phyloP scores from a whole-genome alignment of 2,888 invertebrate genomes.

The Callinectes sapidus region DNA sequence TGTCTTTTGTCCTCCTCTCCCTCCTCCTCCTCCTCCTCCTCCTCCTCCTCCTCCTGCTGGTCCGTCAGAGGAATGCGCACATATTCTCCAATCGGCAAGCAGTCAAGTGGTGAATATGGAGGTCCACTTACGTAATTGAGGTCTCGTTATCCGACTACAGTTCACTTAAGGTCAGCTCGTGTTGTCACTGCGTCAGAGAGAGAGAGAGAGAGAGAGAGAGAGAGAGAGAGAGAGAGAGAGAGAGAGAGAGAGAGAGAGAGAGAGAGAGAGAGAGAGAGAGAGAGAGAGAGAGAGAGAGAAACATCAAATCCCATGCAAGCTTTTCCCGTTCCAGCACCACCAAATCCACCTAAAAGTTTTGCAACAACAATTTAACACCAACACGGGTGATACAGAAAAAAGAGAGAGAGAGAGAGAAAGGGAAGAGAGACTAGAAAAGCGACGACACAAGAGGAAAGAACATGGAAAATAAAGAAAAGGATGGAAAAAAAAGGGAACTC shows the following conservation, averaged over 20 bases:
- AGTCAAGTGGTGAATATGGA: not conserved
- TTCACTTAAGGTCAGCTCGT: conserved; percentile 1
- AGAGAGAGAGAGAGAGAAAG: too few species aligned
- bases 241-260: conserved; percentile 1
- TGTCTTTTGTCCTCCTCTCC: too few species aligned
- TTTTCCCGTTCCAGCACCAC: too few species aligned
- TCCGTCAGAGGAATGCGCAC: not conserved
- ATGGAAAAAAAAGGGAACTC: not conserved
- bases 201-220: conserved; percentile 1
- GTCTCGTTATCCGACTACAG: not conserved
- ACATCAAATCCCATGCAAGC: too few species aligned
- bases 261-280: not conserved
- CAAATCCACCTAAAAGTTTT: too few species aligned
- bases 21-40: not conserved
- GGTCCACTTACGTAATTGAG: not conserved
- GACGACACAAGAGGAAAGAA: not conserved
- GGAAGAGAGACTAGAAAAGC: too few species aligned
- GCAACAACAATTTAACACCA: too few species aligned
- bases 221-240: conserved; percentile 1
- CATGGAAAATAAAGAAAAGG: not conserved
- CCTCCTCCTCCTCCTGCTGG: not conserved
- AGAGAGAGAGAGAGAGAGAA: not conserved
- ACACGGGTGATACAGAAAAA: too few species aligned
- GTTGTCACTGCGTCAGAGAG: not conserved
- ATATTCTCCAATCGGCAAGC: conserved; percentile 7